phyloP scores from a whole-genome alignment of 2,888 invertebrate genomes.

The Megastigmus dorsalis region DNA sequence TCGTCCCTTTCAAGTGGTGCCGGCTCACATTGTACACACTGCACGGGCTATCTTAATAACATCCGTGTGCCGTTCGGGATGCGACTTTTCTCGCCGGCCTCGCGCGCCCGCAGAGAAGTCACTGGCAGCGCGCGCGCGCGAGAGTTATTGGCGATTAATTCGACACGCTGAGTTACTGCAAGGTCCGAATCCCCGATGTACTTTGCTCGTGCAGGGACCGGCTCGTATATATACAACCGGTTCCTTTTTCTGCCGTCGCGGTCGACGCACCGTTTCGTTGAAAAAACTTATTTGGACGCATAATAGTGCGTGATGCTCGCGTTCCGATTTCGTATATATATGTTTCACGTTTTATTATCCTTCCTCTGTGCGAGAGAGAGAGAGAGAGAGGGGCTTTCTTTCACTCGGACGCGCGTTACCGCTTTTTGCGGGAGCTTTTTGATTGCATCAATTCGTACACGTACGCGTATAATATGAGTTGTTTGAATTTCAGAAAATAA shows the following conservation, averaged over 20 bases:
- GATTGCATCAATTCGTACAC: conserved; percentile 16
- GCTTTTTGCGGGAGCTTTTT: conserved; percentile 20
- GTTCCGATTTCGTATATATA: conserved; percentile 10
- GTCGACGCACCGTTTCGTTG: neutral
- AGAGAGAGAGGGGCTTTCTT: no score
- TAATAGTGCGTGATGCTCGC: conserved; percentile 20
- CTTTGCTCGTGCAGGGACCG: conserved; percentile 5
- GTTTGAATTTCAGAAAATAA: conserved; percentile 8
- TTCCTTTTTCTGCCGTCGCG: conserved; percentile 2
- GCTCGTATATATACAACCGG: no score
- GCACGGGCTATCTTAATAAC: neutral
- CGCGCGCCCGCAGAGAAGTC: no score
- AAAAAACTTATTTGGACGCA: conserved; percentile 28
- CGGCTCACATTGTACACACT: neutral
- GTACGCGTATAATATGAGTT: no score
- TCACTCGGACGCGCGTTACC: neutral
- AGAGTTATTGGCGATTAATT: conserved; percentile 38
- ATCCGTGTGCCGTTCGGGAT: no score
- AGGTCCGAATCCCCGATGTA: conserved; percentile 13
- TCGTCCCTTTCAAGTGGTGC: neutral
- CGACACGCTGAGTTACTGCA: conserved; percentile 6
- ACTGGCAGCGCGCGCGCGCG: no score
- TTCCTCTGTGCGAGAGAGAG: neutral
- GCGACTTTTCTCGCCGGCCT: neutral
- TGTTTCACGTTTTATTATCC: neutral